Conservation (phyloP, 2,797 vertebrate genomes). For the Gadopsis marmoratus region DNA sequence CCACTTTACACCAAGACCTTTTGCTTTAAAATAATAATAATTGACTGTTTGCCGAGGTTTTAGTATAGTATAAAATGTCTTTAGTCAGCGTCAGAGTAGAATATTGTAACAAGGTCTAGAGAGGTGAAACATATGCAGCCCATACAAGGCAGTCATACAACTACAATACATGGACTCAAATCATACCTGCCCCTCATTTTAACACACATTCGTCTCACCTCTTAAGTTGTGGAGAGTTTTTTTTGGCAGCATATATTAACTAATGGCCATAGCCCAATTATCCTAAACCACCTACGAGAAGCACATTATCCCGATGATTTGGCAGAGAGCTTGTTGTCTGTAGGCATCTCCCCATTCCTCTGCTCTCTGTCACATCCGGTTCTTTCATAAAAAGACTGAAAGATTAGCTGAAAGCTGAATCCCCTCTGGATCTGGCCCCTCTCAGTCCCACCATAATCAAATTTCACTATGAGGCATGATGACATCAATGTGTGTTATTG, state of each 20-base stretch:
- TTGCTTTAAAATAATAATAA: background rate
- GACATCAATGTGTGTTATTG: constrained; percentile 47
- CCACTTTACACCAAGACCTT: background rate
- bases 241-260: constrained; percentile 63
- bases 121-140: constrained; percentile 9
- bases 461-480: constrained; percentile 57
- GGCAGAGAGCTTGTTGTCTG: constrained; percentile 46
- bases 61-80: background rate
- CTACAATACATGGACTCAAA: constrained; percentile 33
- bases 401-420: constrained; percentile 62
- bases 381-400: constrained; percentile 49
- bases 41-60: background rate
- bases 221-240: constrained; percentile 42
- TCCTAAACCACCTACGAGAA: constrained; percentile 58
- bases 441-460: constrained; percentile 62
- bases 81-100: background rate
- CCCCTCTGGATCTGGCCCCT: constrained; percentile 36
- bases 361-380: constrained; percentile 35
- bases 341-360: constrained; percentile 22
- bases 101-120: background rate
- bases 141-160: constrained; percentile 13
- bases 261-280: constrained; percentile 59
- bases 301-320: constrained; percentile 66
- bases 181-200: constrained; percentile 51
- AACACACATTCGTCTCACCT: constrained; percentile 44